Evolutionary conservation across 1,140 invertebrate genomes (phyloP).

Genomic region (Wasmannia auropunctata): DNA sequence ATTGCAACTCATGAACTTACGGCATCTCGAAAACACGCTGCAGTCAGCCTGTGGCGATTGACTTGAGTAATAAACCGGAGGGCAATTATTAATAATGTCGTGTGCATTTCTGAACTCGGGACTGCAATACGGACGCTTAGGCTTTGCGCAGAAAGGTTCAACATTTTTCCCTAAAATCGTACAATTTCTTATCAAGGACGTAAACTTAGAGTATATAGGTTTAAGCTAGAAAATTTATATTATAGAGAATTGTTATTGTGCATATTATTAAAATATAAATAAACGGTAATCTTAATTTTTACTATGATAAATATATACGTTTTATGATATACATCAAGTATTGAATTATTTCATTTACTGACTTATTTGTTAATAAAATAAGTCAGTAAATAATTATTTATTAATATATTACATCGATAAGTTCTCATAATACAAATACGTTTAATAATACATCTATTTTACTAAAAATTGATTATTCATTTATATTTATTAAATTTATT

Average conservation of each 20-base stretch:
- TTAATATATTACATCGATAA: background rate
- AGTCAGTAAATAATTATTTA: background rate
- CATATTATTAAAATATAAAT: background rate
- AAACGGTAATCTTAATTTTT: background rate
- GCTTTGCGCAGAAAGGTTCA: constrained; percentile 73
- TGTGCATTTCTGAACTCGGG: constrained; percentile 50
- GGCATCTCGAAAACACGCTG: constrained; percentile 69
- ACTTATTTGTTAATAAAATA: background rate
- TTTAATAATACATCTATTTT: background rate
- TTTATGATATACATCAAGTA: background rate
- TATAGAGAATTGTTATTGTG: background rate
- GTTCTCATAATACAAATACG: background rate
- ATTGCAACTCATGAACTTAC: constrained; percentile 69
- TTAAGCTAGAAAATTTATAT: background rate
- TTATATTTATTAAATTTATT: background rate
- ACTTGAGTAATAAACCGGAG: constrained; percentile 66
- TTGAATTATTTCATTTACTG: constrained; percentile 5
- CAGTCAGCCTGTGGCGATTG: constrained; percentile 70
- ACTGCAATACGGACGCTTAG: constrained; percentile 53
- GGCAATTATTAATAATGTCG: constrained; percentile 68
- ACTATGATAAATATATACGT: background rate
- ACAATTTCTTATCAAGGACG: background rate
- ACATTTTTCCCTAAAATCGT: constrained; percentile 73
- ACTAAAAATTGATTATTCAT: background rate
- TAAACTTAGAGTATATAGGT: background rate